phyloP scores from a whole-genome alignment of 2,888 invertebrate species.

The Drosophila antonietae region DNA sequence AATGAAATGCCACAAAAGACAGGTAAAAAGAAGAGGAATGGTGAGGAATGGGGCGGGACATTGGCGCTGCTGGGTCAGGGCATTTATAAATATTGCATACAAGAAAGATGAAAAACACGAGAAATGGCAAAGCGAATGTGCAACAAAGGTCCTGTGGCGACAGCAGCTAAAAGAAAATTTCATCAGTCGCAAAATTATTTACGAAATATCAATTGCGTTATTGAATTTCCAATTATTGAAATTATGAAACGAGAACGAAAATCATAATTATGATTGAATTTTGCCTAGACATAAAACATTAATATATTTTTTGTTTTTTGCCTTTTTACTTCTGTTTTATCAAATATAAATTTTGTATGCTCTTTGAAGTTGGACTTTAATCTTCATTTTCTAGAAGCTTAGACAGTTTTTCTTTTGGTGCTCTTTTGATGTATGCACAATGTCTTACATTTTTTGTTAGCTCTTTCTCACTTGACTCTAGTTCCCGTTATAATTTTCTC shows the following conservation, averaged over 20 bases:
- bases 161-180: conserved; percentile 10
- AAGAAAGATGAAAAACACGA: conserved; percentile 37
- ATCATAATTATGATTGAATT: background rate
- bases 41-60: background rate
- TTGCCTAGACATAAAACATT: background rate
- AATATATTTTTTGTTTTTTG: background rate
- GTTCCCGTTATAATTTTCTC: conserved; percentile 31
- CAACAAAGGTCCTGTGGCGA: conserved; percentile 23
- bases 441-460: background rate
- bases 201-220: conserved; percentile 14
- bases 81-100: conserved; percentile 69
- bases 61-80: conserved; percentile 12
- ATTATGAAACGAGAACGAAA: background rate
- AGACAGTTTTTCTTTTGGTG: background rate
- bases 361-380: conserved; percentile 4
- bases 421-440: background rate
- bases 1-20: conserved; percentile 52
- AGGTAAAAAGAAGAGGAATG: conserved; percentile 2
- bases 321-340: background rate
- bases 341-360: background rate
- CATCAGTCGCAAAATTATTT: background rate
- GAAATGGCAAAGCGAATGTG: conserved; percentile 25
- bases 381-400: background rate
- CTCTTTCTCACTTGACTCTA: conserved; percentile 5
- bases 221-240: conserved; percentile 13